Evolutionary conservation across 1,140 invertebrate species (phyloP).

Genomic region (Mylabris phalerata): DNA sequence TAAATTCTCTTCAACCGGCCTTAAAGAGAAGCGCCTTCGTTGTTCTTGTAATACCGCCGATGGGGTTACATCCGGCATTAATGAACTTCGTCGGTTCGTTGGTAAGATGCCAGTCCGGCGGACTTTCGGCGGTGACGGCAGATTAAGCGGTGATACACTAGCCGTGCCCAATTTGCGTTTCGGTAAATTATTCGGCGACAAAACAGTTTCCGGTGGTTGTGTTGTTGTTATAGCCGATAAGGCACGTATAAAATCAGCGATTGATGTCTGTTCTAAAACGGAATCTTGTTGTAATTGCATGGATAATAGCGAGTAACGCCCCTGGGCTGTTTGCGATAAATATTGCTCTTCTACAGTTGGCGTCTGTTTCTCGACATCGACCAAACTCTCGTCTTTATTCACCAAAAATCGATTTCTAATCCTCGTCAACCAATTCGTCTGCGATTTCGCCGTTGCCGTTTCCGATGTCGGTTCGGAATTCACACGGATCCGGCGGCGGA

Average conservation of each 20-base stretch:
- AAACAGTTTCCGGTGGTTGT: constrained; percentile 19
- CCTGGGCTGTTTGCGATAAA: constrained; percentile 18
- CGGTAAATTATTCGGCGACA: constrained; percentile 33
- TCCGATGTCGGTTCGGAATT: constrained; percentile 7
- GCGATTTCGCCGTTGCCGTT: constrained; percentile 18
- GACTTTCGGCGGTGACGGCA: constrained; percentile 36
- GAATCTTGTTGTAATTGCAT: constrained; percentile 48
- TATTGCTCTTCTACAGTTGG: constrained; percentile 10
- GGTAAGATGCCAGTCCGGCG: constrained; percentile 16
- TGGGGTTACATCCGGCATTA: constrained; percentile 6
- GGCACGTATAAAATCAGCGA: constrained; percentile 66
- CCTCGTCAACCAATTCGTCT: constrained; percentile 5
- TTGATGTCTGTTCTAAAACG: constrained; percentile 66
- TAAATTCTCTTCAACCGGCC: constrained; percentile 39
- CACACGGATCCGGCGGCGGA: constrained; percentile 42
- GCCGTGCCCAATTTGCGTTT: constrained; percentile 52
- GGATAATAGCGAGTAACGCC: constrained; percentile 47
- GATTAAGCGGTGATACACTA: constrained; percentile 36
- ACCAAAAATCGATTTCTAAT: constrained; percentile 26
- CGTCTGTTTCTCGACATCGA: constrained; percentile 35
- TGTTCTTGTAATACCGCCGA: constrained; percentile 11
- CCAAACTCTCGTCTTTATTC: constrained; percentile 19
- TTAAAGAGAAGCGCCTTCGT: constrained; percentile 43
- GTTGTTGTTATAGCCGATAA: constrained; percentile 47
- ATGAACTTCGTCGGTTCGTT: constrained; percentile 18